Evolutionary conservation across 2,888 invertebrate genomes (phyloP), one percentile per base, ranked within the genome.

Genomic region (Rhagium mordax): DNA sequence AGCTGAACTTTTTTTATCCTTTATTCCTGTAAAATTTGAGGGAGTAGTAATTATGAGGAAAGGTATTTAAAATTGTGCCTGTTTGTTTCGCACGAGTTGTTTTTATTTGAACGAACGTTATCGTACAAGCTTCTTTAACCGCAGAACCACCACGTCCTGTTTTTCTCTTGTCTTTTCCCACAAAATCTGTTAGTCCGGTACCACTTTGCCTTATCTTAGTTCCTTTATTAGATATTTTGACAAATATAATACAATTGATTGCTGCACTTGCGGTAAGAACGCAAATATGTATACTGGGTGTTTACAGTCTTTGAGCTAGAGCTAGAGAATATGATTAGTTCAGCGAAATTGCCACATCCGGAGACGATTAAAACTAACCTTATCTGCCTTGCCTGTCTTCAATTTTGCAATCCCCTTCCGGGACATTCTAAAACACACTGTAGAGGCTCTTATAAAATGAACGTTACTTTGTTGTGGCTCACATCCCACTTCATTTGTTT

Each of bases 111-210:
- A 29, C 18, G 13, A 33, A 29, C 33, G 33, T 29, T 59, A 59
- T 59, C 29, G 18, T 16, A 27, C 18, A 33, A 29, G 27, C 13
- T 59, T 48, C 27, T 51, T 10, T 53, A 20, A 29, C 49, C 61
- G 18, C 60, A 61, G 21, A 24, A 60, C n/a, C 59, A 78, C 78
- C 78, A 75, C 78, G 76, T 78, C 78, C 78, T 78, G 78, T 78
- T 78, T 71, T 78, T 71, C 66, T 73, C 59, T 62, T 74, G 60
- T 67, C 51, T 41, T 64, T 64, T 33, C n/a, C 65, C 65, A 53
- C 65, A 65, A 55, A 53, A 65, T 33, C 53, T 18, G 8, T 29
- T 65, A 65, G 27, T 51, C 65, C 51, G 51, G 65, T 8, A 29
- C 21, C 18, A 27, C 10, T 33, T 53, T 49, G 1, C 15, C 27